A percentile compares a stretch with the other conserved stretches of the same genome.
These are phyloP conservation scores for Xenopus borealis DNA, from an alignment of 2,113 vertebrate species.

Conservation along the genomic window DNA sequence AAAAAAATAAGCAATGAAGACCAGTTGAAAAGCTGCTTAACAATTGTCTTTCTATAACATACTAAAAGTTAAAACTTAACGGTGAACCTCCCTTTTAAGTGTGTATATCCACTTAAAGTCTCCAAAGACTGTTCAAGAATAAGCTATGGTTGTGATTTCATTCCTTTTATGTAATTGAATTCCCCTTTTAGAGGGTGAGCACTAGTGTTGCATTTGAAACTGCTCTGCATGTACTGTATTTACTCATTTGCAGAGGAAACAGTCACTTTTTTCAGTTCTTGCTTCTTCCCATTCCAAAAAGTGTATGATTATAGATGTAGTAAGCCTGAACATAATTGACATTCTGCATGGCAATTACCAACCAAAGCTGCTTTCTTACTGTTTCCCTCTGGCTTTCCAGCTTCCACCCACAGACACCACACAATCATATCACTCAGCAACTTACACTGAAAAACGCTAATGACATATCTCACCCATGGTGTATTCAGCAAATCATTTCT, in stretches of 20 bases:
- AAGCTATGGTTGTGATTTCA: too few species aligned
- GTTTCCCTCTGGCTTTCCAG: constrained; percentile 6
- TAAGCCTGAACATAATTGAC: constrained; percentile 6
- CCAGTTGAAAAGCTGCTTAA: too few species aligned
- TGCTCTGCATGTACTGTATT: not conserved
- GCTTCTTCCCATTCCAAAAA: not conserved
- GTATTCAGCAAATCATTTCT: not conserved
- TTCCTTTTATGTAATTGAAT: too few species aligned
- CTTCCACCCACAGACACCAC: constrained; percentile 8
- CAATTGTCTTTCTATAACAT: too few species aligned
- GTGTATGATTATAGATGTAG: constrained; percentile 5
- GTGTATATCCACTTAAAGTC: too few species aligned
- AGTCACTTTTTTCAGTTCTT: not conserved
- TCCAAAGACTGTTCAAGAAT: too few species aligned
- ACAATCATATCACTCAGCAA: constrained; percentile 9
- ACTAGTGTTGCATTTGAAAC: not conserved
- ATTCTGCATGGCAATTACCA: constrained; percentile 11
- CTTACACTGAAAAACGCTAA: not conserved
- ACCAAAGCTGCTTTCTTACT: constrained; percentile 1
- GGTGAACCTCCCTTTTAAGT: too few species aligned
- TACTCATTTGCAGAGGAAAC: not conserved
- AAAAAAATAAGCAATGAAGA: too few species aligned
- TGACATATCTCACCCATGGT: constrained; percentile 1
- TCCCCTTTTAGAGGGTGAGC: too few species aligned
- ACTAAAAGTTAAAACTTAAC: too few species aligned